Percentiles rank a stretch among this genome's conserved stretches.
These are phyloP conservation scores for Lucilia sericata DNA, from an alignment of 1,140 invertebrate species.

Conservation along the genomic window DNA sequence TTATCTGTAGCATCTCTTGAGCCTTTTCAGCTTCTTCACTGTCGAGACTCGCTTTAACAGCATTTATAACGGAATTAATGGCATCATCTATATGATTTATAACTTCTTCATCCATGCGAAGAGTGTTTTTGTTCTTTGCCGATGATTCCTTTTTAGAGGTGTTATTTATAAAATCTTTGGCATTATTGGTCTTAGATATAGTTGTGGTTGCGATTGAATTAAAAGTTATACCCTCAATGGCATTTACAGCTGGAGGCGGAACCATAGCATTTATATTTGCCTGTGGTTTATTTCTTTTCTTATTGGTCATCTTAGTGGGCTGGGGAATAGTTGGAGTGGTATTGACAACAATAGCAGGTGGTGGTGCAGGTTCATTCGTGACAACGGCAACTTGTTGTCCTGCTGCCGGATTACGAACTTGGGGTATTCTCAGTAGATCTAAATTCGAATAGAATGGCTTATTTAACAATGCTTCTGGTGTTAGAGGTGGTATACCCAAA, in stretches of 20 bases:
- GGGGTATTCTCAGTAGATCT: slow-evolving; percentile 62
- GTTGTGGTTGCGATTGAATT: background rate
- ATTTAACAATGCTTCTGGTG: slow-evolving; percentile 43
- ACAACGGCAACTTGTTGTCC: background rate
- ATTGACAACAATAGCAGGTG: background rate
- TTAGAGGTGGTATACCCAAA: background rate
- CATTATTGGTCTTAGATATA: background rate
- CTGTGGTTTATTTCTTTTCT: slow-evolving; percentile 9
- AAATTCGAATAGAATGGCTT: slow-evolving; percentile 62
- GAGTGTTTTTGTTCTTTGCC: slow-evolving; percentile 35
- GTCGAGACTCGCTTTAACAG: slow-evolving; percentile 57
- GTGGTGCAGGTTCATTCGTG: background rate
- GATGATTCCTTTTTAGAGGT: slow-evolving; percentile 37
- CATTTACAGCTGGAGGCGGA: background rate
- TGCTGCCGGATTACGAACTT: slow-evolving; percentile 53
- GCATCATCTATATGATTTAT: slow-evolving; percentile 66
- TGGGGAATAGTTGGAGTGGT: background rate
- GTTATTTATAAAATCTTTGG: background rate
- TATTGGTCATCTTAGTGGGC: background rate
- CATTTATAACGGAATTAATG: slow-evolving; percentile 63
- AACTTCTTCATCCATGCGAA: slow-evolving; percentile 63
- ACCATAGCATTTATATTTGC: background rate
- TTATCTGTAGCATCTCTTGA: background rate
- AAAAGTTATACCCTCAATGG: background rate
- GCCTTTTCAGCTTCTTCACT: slow-evolving; percentile 39